Percentiles rank a stretch among this genome's conserved stretches.
Conservation (phyloP, 2,888 invertebrate species). For the Ecliptopera silaceata region DNA sequence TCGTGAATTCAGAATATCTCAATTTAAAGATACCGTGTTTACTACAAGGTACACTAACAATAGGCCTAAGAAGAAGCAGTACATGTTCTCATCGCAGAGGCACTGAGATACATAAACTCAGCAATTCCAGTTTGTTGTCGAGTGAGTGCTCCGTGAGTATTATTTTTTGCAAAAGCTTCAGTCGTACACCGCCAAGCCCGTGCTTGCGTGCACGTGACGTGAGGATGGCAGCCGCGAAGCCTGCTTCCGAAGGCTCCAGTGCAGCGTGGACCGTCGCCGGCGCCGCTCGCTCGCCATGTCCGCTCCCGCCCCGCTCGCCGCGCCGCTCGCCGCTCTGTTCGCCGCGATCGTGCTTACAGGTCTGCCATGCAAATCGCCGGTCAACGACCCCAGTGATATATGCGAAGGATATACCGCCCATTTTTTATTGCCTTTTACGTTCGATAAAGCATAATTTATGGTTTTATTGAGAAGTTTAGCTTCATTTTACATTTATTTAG, state of each 20-base stretch:
- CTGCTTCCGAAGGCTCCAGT: conserved; percentile 40
- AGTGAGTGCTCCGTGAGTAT: neutral
- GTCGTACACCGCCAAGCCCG: conserved; percentile 1
- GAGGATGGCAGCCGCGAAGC: neutral
- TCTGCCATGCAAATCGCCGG: conserved; percentile 64
- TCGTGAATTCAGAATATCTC: too few relatives aligned
- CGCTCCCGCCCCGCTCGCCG: conserved; percentile 49
- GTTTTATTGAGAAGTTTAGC: conserved; percentile 22
- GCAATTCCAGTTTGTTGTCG: neutral
- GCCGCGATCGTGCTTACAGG: conserved; percentile 51
- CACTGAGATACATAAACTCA: too few relatives aligned
- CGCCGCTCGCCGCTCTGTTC: conserved; percentile 46
- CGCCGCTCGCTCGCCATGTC: conserved; percentile 40
- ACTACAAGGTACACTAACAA: too few relatives aligned
- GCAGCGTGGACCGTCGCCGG: conserved; percentile 42
- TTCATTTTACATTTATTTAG: conserved; percentile 20
- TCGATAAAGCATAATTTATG: conserved; percentile 38
- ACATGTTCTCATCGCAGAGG: too few relatives aligned
- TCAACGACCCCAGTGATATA: conserved; percentile 63
- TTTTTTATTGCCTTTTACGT: conserved; percentile 39
- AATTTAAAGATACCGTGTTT: too few relatives aligned
- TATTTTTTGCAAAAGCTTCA: conserved; percentile 9
- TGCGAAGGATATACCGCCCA: conserved; percentile 40
- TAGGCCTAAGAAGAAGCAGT: too few relatives aligned
- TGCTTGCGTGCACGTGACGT: neutral